Evolutionary conservation across 2,113 vertebrate species (phyloP).

Genomic region (Sapayoa aenigma): DNA sequence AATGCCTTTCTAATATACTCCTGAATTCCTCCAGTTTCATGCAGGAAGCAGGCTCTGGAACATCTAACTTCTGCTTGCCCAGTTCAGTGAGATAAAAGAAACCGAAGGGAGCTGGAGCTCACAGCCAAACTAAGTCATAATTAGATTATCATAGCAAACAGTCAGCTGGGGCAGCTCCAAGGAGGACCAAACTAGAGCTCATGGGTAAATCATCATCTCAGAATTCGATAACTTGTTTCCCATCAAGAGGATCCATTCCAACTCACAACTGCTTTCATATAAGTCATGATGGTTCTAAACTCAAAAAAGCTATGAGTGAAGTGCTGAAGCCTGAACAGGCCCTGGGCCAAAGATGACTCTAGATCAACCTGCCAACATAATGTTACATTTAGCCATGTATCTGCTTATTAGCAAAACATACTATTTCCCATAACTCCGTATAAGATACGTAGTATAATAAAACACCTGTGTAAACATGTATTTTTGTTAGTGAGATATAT

Average conservation of each 20-base stretch:
- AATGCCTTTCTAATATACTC: slow-evolving; percentile 44
- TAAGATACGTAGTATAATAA: too few relatives aligned
- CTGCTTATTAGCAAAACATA: too few relatives aligned
- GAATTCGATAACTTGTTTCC: background rate
- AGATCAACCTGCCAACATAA: too few relatives aligned
- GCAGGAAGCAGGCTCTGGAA: background rate
- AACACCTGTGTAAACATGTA: too few relatives aligned
- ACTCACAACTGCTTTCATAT: background rate
- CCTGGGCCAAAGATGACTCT: too few relatives aligned
- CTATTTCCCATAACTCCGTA: too few relatives aligned
- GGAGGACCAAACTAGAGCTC: background rate
- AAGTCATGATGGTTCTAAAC: background rate
- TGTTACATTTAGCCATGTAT: too few relatives aligned
- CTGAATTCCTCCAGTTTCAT: background rate
- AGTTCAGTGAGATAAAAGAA: slow-evolving; percentile 2
- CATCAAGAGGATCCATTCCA: background rate
- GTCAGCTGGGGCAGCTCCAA: background rate
- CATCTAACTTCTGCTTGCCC: background rate
- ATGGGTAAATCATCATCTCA: background rate
- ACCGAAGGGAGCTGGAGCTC: background rate
- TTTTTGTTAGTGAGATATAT: too few relatives aligned
- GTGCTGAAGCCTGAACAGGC: too few relatives aligned
- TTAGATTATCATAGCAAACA: slow-evolving; percentile 29
- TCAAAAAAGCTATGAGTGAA: background rate
- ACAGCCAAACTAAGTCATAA: background rate